Base-by-base conservation (phyloP, 2,888 invertebrate species). In the Anaspis maculata region DNA sequence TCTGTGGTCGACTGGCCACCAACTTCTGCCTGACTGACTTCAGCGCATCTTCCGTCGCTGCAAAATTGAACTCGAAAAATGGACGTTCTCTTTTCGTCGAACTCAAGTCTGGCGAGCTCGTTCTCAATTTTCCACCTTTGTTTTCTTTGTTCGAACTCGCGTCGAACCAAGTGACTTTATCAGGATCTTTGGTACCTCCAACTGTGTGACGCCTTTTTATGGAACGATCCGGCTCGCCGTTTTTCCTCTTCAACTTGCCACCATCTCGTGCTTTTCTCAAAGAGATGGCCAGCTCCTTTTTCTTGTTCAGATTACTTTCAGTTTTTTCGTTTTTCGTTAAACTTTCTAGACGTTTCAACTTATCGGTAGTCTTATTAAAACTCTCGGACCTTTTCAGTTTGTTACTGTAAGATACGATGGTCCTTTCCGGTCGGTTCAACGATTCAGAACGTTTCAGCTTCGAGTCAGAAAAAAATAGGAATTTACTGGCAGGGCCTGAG, bases 191-290 rank as follows among this genome's bases (percentile, higher is more conserved):
- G n/a, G 87, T 86, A 32, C 92, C 91, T 41, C 91, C 91, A 5
- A 92, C 90, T 1, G 92, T 92, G 68, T 92, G 91, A 15, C 92
- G 73, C 25, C 92, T 75, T 66, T 89, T 89, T 54, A 89, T 86
- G 42, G 85, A 84, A 45, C 82, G 69, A 63, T 82, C 82, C n/a
- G 78, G 80, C 79, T 77, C 79, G 39, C 82, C 83, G 62, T 80
- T 82, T 66, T 83, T 83, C 45, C 83, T 68, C 64, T 83, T 83
- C 36, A 80, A 66, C 59, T 82, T 81, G 50, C 75, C 73, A 46
- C 70, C 68, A 49, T 74, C 73, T 30, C 58, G 56, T 29, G 68
- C 64, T 48, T 68, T 66, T 31, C 67, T 63, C 15, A 57, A 53
- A 13, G 57, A 52, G 51, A 52, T 48, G 14, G 63, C 55, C 32